A percentile compares a stretch with the other conserved stretches of the same genome.
These are phyloP conservation scores for Drosophila nr. medialis DNA, from an alignment of 2,888 invertebrate species.

Conservation along the genomic window DNA sequence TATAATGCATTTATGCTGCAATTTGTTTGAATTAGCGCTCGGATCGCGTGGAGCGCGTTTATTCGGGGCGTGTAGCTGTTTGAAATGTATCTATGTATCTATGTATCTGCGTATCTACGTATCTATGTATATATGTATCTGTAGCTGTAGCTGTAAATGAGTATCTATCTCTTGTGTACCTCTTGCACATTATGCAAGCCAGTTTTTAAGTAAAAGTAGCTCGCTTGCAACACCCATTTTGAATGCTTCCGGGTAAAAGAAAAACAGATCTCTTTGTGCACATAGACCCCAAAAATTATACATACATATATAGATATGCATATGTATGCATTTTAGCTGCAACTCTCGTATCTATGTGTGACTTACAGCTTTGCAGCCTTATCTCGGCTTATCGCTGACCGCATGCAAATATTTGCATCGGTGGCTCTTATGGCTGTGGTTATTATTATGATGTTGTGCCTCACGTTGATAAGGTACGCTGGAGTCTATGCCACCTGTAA, in stretches of 20 bases:
- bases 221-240: conserved; percentile 54
- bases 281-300: conserved; percentile 10
- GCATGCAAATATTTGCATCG: conserved; percentile 71
- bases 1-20: conserved; percentile 78
- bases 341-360: conserved; percentile 1
- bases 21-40: conserved; percentile 78
- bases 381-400: conserved; percentile 57
- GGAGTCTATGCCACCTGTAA: conserved; percentile 10
- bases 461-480: conserved; percentile 19
- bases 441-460: conserved; percentile 3
- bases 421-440: conserved; percentile 12
- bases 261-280: conserved; percentile 28
- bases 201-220: conserved; percentile 70
- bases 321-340: conserved; percentile 28
- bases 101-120: conserved; percentile 3
- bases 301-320: not conserved
- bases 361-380: conserved; percentile 34
- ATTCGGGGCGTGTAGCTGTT: conserved; percentile 12
- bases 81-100: conserved; percentile 2
- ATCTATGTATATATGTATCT: conserved; percentile 10
- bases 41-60: conserved; percentile 18
- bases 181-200: conserved; percentile 54
- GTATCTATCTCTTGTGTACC: conserved; percentile 13
- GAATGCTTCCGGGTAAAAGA: conserved; percentile 67
- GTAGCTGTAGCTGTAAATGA: conserved; percentile 6